Evolutionary conservation across 1,140 invertebrate genomes (phyloP).

Genomic region (Brachionus angularis): DNA sequence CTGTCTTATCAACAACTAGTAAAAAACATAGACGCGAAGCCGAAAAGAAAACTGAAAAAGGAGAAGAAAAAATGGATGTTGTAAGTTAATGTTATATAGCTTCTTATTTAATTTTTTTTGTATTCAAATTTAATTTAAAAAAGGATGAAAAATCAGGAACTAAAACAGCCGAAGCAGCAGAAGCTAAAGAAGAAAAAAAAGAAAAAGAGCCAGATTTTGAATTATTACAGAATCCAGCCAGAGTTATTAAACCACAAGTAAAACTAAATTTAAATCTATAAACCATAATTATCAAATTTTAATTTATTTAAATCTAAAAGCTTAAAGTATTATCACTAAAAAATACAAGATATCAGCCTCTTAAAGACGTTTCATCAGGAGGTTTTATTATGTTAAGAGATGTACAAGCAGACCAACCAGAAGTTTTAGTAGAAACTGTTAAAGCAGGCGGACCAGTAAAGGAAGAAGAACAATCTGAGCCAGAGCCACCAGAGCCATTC

Average conservation of each 20-base stretch:
- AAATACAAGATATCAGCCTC: constrained; percentile 70
- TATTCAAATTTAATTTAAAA: constrained; percentile 23
- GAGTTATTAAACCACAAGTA: constrained; percentile 82
- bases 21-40: constrained; percentile 59
- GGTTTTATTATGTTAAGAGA: constrained; percentile 75
- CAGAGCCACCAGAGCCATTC: constrained; percentile 91
- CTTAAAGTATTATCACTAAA: constrained; percentile 81
- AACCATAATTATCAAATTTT: background rate
- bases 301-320: constrained; percentile 50
- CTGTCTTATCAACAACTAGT: constrained; percentile 91
- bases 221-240: constrained; percentile 85
- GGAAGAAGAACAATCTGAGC: constrained; percentile 83
- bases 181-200: constrained; percentile 54
- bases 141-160: background rate
- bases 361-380: constrained; percentile 82
- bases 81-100: constrained; percentile 57
- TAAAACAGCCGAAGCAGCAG: constrained; percentile 47
- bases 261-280: background rate
- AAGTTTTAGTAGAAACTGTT: constrained; percentile 25
- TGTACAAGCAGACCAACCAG: constrained; percentile 7
- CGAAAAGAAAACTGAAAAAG: constrained; percentile 56
- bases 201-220: constrained; percentile 76
- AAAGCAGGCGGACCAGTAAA: constrained; percentile 81
- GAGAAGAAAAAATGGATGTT: constrained; percentile 63
- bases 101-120: background rate